A percentile compares a stretch with the other conserved stretches of the same genome.
phyloP scores from a whole-genome alignment of 2,797 vertebrate species.

The Hyperoplus immaculatus region DNA sequence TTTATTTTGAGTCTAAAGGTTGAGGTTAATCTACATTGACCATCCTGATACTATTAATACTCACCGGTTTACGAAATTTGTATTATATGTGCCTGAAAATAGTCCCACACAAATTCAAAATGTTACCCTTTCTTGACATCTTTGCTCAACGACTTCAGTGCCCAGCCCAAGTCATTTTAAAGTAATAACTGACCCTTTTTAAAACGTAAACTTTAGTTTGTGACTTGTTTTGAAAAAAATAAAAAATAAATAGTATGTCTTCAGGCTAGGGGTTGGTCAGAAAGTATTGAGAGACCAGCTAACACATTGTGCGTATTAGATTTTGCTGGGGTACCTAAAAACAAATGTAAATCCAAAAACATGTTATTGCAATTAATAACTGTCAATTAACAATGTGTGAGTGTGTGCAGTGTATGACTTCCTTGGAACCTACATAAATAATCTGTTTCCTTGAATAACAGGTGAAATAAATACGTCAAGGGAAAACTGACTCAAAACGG shows the following conservation, averaged over 20 bases:
- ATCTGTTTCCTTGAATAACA: constrained; percentile 3
- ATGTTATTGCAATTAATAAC: neutral
- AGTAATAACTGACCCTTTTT: neutral
- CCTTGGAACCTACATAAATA: neutral
- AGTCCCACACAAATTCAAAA: neutral
- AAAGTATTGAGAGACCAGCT: neutral
- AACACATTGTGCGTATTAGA: neutral
- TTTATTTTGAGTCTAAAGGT: neutral
- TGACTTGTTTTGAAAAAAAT: neutral
- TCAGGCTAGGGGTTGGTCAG: neutral
- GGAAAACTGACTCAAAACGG: neutral
- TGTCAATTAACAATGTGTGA: neutral
- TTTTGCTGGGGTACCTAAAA: neutral
- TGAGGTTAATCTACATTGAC: neutral
- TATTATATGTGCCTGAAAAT: neutral
- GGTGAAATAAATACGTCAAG: neutral
- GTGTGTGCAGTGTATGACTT: neutral
- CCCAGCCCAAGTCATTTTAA: neutral
- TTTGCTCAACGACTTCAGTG: neutral
- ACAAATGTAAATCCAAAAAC: neutral
- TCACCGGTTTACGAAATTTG: neutral
- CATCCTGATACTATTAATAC: neutral
- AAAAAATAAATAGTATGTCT: neutral
- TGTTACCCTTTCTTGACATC: neutral
- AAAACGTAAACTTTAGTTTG: neutral